Conservation (phyloP, 2,797 vertebrate genomes). For the Hypotaenidia okinawae region DNA sequence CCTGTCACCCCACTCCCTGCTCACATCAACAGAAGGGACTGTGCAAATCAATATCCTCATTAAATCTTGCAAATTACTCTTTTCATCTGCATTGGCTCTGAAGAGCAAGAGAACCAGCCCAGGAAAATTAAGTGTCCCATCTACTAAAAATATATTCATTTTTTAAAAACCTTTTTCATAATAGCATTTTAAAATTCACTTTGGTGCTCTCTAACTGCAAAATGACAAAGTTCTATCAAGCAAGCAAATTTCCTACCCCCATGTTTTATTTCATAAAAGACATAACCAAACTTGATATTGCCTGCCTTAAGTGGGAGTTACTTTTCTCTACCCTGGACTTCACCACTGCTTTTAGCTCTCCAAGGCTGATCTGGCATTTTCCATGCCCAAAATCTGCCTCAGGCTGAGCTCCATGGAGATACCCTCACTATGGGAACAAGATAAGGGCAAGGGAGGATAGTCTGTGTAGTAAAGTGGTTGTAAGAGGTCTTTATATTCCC, state of each 20-base stretch:
- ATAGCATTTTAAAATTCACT: slow-evolving; percentile 5
- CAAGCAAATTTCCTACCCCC: background rate
- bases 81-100: background rate
- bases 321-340: background rate
- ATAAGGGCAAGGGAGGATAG: background rate
- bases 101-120: background rate
- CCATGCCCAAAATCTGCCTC: background rate
- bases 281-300: background rate
- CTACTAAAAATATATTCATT: background rate
- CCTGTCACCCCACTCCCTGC: fast-evolving
- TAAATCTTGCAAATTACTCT: slow-evolving; percentile 50
- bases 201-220: background rate
- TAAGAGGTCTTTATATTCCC: background rate
- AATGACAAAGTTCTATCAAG: background rate
- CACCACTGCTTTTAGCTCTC: background rate
- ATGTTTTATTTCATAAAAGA: background rate
- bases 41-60: slow-evolving; percentile 16
- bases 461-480: background rate
- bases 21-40: background rate
- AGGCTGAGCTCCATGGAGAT: background rate
- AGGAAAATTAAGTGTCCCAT: background rate
- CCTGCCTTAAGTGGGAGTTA: background rate
- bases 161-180: background rate
- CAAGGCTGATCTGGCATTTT: background rate
- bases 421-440: background rate